phyloP scores from a whole-genome alignment of 2,888 invertebrate genomes.

The Tetramorium bicarinatum region DNA sequence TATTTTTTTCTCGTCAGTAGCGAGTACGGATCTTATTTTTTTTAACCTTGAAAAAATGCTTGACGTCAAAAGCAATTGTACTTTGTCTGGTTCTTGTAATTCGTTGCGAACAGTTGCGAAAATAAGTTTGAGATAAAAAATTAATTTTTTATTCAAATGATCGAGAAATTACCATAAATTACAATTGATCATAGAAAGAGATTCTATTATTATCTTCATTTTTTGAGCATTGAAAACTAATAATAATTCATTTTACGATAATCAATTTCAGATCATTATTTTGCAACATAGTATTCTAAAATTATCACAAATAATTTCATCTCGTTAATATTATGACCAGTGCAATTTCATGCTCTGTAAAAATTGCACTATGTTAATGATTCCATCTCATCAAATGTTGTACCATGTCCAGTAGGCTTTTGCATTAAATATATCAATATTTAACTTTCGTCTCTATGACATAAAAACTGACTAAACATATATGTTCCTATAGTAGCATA shows the following conservation, averaged over 20 bases:
- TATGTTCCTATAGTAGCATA: not conserved
- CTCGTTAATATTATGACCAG: not conserved
- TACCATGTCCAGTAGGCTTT: not conserved
- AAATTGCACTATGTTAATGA: not conserved
- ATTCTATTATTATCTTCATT: not conserved
- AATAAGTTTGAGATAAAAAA: not conserved
- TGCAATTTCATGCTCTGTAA: not conserved
- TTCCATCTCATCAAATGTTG: not conserved
- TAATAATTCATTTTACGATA: not conserved
- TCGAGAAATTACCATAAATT: not conserved
- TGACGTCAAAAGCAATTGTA: not conserved
- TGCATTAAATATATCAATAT: slow-evolving; percentile 14
- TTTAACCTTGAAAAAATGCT: not conserved
- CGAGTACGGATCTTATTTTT: not conserved
- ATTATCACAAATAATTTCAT: not conserved
- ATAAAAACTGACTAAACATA: slow-evolving; percentile 6
- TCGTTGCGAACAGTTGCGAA: not conserved
- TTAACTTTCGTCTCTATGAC: slow-evolving; percentile 14
- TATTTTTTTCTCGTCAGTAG: not conserved
- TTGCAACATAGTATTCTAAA: not conserved
- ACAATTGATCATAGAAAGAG: not conserved
- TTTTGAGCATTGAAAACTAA: no score
- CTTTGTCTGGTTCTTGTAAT: slow-evolving; percentile 2
- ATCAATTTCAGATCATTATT: not conserved
- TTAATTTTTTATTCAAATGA: slow-evolving; percentile 4